Conservation (phyloP, 2,888 invertebrate species). For the Tinea trinotella region DNA sequence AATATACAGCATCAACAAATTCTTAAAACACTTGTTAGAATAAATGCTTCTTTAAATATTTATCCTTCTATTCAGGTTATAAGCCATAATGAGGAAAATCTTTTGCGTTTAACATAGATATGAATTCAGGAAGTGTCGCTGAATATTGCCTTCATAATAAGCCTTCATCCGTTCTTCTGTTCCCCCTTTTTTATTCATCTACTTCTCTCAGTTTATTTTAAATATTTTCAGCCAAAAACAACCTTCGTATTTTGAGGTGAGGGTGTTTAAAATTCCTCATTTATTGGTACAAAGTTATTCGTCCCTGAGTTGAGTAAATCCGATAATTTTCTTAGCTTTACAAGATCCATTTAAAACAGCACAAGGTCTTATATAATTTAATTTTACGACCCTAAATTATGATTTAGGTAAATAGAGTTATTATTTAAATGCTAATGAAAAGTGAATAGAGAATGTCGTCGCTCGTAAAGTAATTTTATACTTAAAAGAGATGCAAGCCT, state of each 20-base stretch:
- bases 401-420: neutral
- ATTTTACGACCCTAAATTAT: neutral
- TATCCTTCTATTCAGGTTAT: slow-evolving; percentile 1
- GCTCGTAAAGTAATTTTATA: neutral
- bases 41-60: neutral
- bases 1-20: neutral
- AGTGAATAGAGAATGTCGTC: neutral
- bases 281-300: neutral
- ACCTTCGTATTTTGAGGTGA: slow-evolving; percentile 38
- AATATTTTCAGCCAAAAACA: slow-evolving; percentile 48
- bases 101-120: slow-evolving; percentile 30
- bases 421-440: neutral
- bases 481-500: neutral
- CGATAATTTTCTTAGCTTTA: slow-evolving; percentile 10
- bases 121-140: slow-evolving; percentile 46
- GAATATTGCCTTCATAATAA: slow-evolving; percentile 59
- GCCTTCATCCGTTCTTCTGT: slow-evolving; percentile 29
- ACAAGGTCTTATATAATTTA: slow-evolving; percentile 4
- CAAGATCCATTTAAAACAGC: neutral
- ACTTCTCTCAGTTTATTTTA: slow-evolving; percentile 40
- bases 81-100: neutral
- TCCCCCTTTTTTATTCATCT: slow-evolving; percentile 11
- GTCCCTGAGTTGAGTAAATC: neutral
- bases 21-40: neutral
- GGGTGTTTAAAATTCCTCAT: slow-evolving; percentile 22